These are phyloP conservation scores for Silurus aristotelis DNA, from an alignment of 2,797 vertebrate genomes.

Conservation along the genomic window DNA sequence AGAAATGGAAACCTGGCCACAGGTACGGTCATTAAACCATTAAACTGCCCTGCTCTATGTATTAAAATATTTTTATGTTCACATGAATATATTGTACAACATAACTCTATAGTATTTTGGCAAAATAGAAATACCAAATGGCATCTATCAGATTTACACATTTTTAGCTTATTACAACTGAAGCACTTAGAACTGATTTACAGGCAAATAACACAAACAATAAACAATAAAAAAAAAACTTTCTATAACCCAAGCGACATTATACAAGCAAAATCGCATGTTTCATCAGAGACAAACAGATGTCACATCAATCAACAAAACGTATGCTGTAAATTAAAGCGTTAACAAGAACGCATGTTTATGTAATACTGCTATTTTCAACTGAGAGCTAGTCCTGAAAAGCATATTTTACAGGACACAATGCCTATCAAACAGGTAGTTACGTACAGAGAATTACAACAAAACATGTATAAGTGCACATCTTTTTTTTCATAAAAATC, in stretches of 20 bases:
- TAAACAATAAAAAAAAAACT: neutral
- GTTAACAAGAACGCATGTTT: neutral
- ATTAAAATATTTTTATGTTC: slow-evolving; percentile 20
- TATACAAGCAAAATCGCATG: slow-evolving; percentile 1
- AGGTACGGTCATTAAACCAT: slow-evolving; percentile 11
- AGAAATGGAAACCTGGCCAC: slow-evolving; percentile 16
- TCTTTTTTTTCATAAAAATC: slow-evolving; percentile 33
- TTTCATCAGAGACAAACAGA: neutral
- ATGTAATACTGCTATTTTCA: neutral
- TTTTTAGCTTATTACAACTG: slow-evolving; percentile 12
- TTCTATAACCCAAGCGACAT: neutral
- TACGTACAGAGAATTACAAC: slow-evolving; percentile 13
- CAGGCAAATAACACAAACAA: neutral
- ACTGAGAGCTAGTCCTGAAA: slow-evolving; percentile 19
- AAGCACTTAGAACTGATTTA: slow-evolving; percentile 3
- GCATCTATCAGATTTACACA: neutral
- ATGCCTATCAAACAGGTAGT: slow-evolving; percentile 24
- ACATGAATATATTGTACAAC: slow-evolving; percentile 19
- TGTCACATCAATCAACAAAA: slow-evolving; percentile 1
- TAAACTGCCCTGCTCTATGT: slow-evolving; percentile 16
- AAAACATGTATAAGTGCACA: slow-evolving; percentile 41
- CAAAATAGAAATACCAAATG: slow-evolving; percentile 36
- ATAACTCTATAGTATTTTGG: slow-evolving; percentile 19
- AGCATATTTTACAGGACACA: slow-evolving; percentile 24
- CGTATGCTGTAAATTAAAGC: slow-evolving; percentile 7